Conservation (phyloP, 2,797 vertebrate genomes). For the Phrynocephalus forsythii region DNA sequence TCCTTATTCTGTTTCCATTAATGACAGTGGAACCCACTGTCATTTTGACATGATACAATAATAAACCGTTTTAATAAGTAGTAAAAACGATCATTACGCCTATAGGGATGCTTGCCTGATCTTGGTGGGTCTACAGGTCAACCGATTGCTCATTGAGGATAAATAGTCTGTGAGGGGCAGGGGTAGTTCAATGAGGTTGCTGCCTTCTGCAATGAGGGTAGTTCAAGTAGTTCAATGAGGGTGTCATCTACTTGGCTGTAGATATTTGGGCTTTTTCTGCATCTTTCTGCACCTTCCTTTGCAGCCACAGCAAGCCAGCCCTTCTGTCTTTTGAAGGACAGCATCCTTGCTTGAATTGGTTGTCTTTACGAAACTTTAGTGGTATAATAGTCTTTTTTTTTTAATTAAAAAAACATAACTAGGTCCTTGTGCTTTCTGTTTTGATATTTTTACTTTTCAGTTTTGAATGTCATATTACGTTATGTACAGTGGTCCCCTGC, state of each 20-base stretch:
- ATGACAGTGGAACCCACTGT: constrained; percentile 73
- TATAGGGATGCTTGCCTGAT: constrained; percentile 61
- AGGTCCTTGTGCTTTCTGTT: constrained; percentile 2
- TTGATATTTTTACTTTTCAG: neutral
- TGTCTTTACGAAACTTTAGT: neutral
- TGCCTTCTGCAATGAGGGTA: neutral
- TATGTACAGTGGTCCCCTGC: too few relatives aligned
- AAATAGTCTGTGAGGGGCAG: constrained; percentile 60
- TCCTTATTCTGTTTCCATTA: constrained; percentile 62
- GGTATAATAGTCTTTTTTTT: constrained; percentile 1
- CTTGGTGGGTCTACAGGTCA: constrained; percentile 62
- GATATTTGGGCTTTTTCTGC: neutral
- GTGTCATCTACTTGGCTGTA: neutral
- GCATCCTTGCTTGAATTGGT: neutral
- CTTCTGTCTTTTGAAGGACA: neutral
- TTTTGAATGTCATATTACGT: constrained; percentile 15
- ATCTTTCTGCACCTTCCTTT: neutral
- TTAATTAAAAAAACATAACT: neutral
- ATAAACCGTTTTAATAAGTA: constrained; percentile 73
- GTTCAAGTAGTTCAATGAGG: neutral
- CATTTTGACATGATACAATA: constrained; percentile 68
- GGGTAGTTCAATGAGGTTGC: neutral
- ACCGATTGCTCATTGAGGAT: constrained; percentile 59
- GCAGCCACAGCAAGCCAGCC: neutral
- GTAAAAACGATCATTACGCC: constrained; percentile 72